Conservation (phyloP, 2,113 vertebrate species). For the Oncorhynchus keta region DNA sequence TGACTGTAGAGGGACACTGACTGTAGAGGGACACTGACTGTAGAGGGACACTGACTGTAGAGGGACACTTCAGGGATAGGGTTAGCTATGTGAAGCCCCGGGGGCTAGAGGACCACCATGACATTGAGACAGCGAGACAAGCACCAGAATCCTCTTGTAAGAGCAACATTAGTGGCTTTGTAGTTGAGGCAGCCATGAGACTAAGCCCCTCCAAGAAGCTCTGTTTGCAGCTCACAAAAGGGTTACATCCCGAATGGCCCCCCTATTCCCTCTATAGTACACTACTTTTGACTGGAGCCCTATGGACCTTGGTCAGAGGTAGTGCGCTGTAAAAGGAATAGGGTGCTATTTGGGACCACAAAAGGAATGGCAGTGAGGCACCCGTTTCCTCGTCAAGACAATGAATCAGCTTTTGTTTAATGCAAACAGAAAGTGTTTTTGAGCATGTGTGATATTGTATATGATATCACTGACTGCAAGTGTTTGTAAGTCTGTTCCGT, state of each 20-base stretch:
- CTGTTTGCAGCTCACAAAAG: constrained; percentile 49
- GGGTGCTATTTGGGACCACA: constrained; percentile 14
- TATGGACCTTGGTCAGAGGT: no score
- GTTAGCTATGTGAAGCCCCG: neutral
- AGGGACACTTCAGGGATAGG: neutral
- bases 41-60: neutral
- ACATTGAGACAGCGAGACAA: neutral
- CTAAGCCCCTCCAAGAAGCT: constrained; percentile 16
- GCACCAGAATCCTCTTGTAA: constrained; percentile 1
- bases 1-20: neutral
- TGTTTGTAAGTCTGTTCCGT: neutral
- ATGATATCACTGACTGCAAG: neutral
- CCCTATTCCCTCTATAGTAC: no score
- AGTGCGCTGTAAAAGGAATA: no score
- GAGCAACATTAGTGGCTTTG: constrained; percentile 7
- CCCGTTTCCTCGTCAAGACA: neutral
- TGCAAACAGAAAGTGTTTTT: constrained; percentile 12
- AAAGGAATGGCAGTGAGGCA: constrained; percentile 35
- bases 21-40: neutral
- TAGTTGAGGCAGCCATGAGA: constrained; percentile 14
- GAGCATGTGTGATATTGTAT: neutral
- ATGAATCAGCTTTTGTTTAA: constrained; percentile 12
- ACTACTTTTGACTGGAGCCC: no score
- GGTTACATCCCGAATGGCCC: neutral
- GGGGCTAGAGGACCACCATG: no score